These are phyloP conservation scores for Altica lythri DNA, from an alignment of 2,888 invertebrate genomes.

Conservation along the genomic window DNA sequence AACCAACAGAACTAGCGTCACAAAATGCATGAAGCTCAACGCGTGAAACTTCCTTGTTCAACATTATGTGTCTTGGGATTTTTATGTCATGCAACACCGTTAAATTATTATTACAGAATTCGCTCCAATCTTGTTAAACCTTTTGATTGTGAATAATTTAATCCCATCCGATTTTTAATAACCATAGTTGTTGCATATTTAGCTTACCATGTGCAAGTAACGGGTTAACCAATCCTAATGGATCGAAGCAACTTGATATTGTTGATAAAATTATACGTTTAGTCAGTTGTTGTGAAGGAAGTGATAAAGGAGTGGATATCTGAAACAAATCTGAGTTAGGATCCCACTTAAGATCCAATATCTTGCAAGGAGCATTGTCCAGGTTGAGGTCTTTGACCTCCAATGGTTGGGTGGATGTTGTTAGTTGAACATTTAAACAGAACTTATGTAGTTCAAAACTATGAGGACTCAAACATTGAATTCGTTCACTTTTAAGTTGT, in stretches of 20 bases:
- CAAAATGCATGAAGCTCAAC: constrained; percentile 29
- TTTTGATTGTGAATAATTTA: not conserved
- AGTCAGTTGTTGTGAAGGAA: not conserved
- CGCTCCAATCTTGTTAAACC: not conserved
- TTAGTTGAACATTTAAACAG: constrained; percentile 15
- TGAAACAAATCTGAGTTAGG: constrained; percentile 1
- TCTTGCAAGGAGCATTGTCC: constrained; percentile 8
- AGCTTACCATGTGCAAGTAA: constrained; percentile 24
- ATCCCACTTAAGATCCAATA: constrained; percentile 13
- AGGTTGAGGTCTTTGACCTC: constrained; percentile 2
- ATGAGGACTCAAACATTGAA: not conserved
- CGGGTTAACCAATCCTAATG: constrained; percentile 29
- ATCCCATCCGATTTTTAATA: constrained; percentile 26
- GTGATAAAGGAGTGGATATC: not conserved
- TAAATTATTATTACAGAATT: not conserved
- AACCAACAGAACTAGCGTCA: constrained; percentile 16
- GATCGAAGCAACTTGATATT: constrained; percentile 30
- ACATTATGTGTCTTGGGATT: not conserved
- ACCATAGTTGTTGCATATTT: constrained; percentile 29
- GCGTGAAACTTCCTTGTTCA: not conserved
- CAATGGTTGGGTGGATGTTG: too few relatives aligned
- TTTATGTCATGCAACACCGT: not conserved
- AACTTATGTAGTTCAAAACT: constrained; percentile 25
- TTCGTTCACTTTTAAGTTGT: constrained; percentile 10
- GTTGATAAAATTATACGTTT: constrained; percentile 25